Evolutionary conservation across 1,140 invertebrate species (phyloP).

Genomic region (Wasmannia auropunctata): DNA sequence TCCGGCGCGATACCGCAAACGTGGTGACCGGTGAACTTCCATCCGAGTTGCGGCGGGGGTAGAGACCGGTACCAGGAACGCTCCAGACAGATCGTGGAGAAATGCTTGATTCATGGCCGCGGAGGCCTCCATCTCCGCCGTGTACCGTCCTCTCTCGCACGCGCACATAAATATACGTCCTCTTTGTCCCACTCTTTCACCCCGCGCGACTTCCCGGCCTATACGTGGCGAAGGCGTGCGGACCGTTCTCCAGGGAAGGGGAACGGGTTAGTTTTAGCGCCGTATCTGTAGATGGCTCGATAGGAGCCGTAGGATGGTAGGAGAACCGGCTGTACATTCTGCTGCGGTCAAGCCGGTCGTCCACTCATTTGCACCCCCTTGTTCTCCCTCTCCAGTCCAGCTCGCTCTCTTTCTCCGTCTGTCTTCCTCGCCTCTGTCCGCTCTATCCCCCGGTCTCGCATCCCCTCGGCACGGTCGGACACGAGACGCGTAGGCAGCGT

Average conservation of each 20-base stretch:
- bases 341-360: conserved; percentile 76
- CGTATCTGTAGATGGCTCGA: conserved; percentile 45
- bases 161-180: conserved; percentile 43
- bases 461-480: background rate
- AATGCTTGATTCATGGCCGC: conserved; percentile 65
- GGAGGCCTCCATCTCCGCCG: conserved; percentile 33
- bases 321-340: conserved; percentile 66
- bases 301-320: conserved; percentile 49
- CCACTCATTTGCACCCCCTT: conserved; percentile 79
- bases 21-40: conserved; percentile 19
- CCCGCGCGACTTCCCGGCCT: background rate
- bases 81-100: conserved; percentile 54
- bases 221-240: conserved; percentile 37
- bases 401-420: background rate
- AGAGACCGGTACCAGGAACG: conserved; percentile 38
- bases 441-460: conserved; percentile 6
- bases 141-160: conserved; percentile 10
- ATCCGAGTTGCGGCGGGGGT: conserved; percentile 24
- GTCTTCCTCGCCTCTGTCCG: background rate
- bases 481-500: conserved; percentile 6
- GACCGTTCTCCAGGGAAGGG: conserved; percentile 11
- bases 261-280: background rate
- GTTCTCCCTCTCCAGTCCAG: conserved; percentile 64
- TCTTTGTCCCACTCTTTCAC: conserved; percentile 38
- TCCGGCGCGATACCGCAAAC: conserved; percentile 35